phyloP scores from a whole-genome alignment of 2,113 vertebrate genomes.

The Monopterus albus region DNA sequence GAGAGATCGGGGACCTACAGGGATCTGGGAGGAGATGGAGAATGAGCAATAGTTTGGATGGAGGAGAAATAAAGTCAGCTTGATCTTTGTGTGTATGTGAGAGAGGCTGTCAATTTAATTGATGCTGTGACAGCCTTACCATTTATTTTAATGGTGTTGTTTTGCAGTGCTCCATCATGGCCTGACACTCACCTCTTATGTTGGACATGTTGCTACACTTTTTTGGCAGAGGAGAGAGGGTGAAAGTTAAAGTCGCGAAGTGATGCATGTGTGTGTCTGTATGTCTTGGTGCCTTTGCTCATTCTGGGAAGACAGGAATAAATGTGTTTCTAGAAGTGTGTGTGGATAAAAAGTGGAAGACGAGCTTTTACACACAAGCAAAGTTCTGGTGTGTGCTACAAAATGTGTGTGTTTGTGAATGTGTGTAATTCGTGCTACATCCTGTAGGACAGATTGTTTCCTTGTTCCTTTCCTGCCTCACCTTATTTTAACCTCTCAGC shows the following conservation, averaged over 20 bases:
- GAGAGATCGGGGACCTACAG: neutral
- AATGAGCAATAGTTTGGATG: constrained; percentile 48
- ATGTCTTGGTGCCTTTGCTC: neutral
- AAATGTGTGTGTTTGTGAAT: neutral
- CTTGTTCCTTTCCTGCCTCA: constrained; percentile 71
- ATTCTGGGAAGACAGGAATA: constrained; percentile 25
- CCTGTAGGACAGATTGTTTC: constrained; percentile 77
- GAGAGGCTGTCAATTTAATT: constrained; percentile 63
- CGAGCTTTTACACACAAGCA: neutral
- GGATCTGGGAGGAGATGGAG: constrained; percentile 30
- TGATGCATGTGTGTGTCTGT: neutral
- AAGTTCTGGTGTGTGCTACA: neutral
- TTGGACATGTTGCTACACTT: constrained; percentile 56
- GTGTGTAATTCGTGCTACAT: constrained; percentile 35
- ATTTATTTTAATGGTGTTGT: constrained; percentile 73
- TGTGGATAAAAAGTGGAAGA: neutral
- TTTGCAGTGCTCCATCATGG: constrained; percentile 53
- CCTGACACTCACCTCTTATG: constrained; percentile 58
- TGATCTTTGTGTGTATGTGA: constrained; percentile 36
- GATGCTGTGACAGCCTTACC: constrained; percentile 64
- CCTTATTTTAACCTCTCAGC: constrained; percentile 76
- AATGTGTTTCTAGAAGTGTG: constrained; percentile 18
- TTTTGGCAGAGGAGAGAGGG: constrained; percentile 12
- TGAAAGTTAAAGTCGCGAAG: constrained; percentile 46
- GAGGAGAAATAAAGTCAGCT: constrained; percentile 56